A percentile compares a stretch with the other conserved stretches of the same genome.
Conservation (phyloP, 2,888 invertebrate species). For the Ametastegia equiseti region DNA sequence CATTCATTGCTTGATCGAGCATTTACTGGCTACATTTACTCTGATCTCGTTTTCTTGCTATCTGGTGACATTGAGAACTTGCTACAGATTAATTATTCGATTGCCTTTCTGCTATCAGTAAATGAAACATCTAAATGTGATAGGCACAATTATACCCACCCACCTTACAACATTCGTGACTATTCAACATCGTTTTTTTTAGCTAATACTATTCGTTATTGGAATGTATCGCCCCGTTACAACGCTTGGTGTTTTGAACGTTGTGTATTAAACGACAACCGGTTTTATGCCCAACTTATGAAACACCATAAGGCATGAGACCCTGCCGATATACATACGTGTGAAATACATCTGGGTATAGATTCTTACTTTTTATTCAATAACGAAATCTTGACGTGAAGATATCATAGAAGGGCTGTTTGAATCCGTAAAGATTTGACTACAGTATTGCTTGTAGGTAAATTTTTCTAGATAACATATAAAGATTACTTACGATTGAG, state of each 20-base stretch:
- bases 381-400: background rate
- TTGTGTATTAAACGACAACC: background rate
- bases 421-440: background rate
- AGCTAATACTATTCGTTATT: background rate
- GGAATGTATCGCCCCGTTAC: background rate
- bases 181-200: background rate
- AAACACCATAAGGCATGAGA: background rate
- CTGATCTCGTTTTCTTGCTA: constrained; percentile 30
- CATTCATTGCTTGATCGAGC: background rate
- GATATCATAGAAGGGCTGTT: background rate
- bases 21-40: background rate
- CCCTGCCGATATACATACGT: background rate
- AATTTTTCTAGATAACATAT: constrained; percentile 41
- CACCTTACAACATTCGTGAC: background rate
- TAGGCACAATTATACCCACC: background rate
- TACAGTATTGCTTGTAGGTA: background rate
- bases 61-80: constrained; percentile 28
- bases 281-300: background rate
- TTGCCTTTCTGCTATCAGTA: background rate
- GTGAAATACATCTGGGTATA: background rate
- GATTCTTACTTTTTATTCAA: background rate
- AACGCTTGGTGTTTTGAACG: background rate
- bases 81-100: background rate
- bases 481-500: constrained; percentile 81
- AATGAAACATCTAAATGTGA: background rate